Conservation (phyloP, 2,113 vertebrate genomes). For the Mormyrus iriodes region DNA sequence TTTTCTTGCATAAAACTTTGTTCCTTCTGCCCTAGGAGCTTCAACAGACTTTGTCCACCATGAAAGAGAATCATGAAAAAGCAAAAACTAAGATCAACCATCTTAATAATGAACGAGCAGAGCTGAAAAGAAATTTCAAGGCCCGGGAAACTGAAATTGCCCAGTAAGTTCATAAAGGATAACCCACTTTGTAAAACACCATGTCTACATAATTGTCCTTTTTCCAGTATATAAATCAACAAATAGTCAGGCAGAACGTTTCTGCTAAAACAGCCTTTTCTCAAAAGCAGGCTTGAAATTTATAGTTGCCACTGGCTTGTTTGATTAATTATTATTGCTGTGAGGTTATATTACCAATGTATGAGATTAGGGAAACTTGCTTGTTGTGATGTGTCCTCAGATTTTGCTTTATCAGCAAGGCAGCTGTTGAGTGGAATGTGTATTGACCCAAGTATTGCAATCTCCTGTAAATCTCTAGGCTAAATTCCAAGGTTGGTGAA, state of each 20-base stretch:
- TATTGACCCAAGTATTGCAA: neutral
- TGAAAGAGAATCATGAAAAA: constrained; percentile 44
- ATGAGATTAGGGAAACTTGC: neutral
- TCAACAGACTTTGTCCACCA: constrained; percentile 17
- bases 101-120: constrained; percentile 42
- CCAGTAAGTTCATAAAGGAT: constrained; percentile 39
- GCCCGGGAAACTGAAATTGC: constrained; percentile 39
- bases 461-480: constrained; percentile 33
- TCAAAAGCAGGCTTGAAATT: neutral
- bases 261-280: neutral
- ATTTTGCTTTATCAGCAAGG: neutral
- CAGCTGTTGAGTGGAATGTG: neutral
- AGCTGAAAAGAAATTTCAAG: constrained; percentile 29
- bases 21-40: constrained; percentile 8
- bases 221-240: neutral
- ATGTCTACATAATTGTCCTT: neutral
- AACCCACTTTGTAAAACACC: neutral
- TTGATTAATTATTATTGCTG: neutral
- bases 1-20: neutral
- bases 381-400: neutral
- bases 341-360: neutral
- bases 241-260: neutral
- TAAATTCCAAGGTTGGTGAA: constrained; percentile 41
- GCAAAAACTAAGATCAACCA: constrained; percentile 48
- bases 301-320: neutral